Base-by-base conservation (phyloP, 1,140 invertebrate genomes). In the Pinna nobilis region DNA sequence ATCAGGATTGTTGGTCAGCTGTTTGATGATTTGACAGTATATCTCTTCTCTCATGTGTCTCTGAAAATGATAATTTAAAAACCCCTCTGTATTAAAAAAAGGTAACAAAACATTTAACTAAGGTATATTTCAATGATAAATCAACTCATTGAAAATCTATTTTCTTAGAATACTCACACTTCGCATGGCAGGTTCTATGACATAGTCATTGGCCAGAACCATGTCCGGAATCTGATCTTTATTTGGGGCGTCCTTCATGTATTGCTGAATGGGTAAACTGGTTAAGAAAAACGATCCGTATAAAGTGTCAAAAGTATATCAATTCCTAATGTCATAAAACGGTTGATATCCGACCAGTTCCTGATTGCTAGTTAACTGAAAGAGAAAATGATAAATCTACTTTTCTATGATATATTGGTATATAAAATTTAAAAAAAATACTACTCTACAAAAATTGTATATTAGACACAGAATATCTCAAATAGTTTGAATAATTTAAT, bases 21-120 rank as follows among this genome's bases (percentile, higher is more conserved):
- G 82, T 69, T 82, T 84, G 25, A 82, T 74, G 11, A 84, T 39
- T 39, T 84, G 82, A 55, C 82, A 82, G 50, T 71, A 84, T n/a
- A 82, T 71, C 63, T 84, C 82, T 30, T 84, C 82, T 37, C 82
- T 57, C 33, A 84, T 50, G 35, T 81, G 79, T 65, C 75, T 79
- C 82, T 84, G 70, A 0, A 69, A 71, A 37, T 39, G 65, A 66
- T 60, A 51, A 73, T 11, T 53, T 1, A 51, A 61, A 63, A 1
- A 41, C 13, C 18, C 2, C 30, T 7, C 25, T 6, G 9, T 63
- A 63, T 23, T 25, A 4, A 23, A 11, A 7, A 37, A 4, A 7
- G 23, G 4, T 39, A 37, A n/a, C 15, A 15, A 41, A 4, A 28
- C 18, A 61, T 39, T 28, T n/a, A 9, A 33, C 1, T 51, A 30